Conservation (phyloP, 37 sponge, comb jelly and placozoan species). For the Geodia barretti region DNA sequence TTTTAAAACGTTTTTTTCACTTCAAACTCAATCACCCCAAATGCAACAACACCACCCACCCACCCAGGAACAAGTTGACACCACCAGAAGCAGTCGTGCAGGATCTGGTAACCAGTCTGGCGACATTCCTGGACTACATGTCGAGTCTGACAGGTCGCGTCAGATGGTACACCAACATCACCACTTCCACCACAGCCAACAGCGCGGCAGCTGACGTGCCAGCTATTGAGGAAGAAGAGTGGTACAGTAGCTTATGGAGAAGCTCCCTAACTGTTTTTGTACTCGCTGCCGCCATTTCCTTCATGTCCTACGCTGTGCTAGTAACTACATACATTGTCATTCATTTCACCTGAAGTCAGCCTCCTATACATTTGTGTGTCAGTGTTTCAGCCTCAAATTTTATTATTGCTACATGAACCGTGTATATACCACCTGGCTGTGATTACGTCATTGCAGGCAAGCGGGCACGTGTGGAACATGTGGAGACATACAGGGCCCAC, state of each 20-base stretch:
- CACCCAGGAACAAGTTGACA: no score
- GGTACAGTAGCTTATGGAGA: slow-evolving; percentile 26
- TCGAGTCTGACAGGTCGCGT: neutral
- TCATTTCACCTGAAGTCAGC: slow-evolving; percentile 17
- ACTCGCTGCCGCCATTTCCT: slow-evolving; percentile 10
- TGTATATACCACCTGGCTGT: no score
- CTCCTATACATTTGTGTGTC: neutral
- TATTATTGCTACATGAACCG: no score
- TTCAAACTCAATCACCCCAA: no score
- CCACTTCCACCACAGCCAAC: neutral
- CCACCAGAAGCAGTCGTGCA: neutral
- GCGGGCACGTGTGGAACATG: no score
- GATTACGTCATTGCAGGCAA: no score
- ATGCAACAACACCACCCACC: no score
- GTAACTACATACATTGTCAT: slow-evolving; percentile 23
- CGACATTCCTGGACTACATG: neutral
- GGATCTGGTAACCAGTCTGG: neutral
- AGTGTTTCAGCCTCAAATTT: no score
- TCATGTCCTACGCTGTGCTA: slow-evolving; percentile 22
- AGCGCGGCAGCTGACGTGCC: slow-evolving; percentile 4
- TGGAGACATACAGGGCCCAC: no score
- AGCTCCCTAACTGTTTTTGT: slow-evolving; percentile 25
- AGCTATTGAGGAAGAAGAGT: neutral
- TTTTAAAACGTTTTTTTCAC: no score
- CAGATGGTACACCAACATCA: no score